Evolutionary conservation across 2,888 invertebrate genomes (phyloP).

Genomic region (Poecilus cupreus): DNA sequence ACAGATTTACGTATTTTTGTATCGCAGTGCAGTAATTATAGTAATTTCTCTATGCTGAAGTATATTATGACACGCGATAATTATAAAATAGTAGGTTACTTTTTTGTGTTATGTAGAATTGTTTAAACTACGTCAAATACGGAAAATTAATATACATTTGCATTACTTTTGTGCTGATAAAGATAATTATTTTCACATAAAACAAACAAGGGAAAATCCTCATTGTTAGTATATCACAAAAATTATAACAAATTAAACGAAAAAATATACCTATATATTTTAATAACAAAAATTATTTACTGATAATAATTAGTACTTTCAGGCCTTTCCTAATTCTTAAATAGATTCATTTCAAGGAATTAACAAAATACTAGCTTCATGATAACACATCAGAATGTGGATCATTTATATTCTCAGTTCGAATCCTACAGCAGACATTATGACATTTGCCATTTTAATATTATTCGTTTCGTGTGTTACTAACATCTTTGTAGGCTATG

Average conservation of each 20-base stretch:
- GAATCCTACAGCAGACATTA: too few relatives aligned
- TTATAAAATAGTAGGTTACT: conserved; percentile 7
- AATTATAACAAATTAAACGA: neutral
- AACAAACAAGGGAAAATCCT: neutral
- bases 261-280: too few relatives aligned
- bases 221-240: neutral
- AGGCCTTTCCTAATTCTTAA: too few relatives aligned
- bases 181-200: neutral
- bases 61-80: neutral
- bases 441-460: too few relatives aligned
- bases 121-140: neutral
- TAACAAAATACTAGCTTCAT: too few relatives aligned
- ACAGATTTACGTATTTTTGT: neutral
- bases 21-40: neutral
- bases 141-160: conserved; percentile 5
- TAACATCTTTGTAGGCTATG: too few relatives aligned
- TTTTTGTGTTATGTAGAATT: neutral
- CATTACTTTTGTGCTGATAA: conserved; percentile 11
- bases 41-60: neutral
- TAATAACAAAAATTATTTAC: too few relatives aligned
- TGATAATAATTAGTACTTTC: too few relatives aligned
- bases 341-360: too few relatives aligned
- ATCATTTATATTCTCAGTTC: too few relatives aligned
- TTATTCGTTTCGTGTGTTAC: too few relatives aligned
- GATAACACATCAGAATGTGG: too few relatives aligned